Percentiles rank a stretch among this genome's conserved stretches.
Conservation (phyloP, 2,888 invertebrate species). For the Psococerastis gibbosa region DNA sequence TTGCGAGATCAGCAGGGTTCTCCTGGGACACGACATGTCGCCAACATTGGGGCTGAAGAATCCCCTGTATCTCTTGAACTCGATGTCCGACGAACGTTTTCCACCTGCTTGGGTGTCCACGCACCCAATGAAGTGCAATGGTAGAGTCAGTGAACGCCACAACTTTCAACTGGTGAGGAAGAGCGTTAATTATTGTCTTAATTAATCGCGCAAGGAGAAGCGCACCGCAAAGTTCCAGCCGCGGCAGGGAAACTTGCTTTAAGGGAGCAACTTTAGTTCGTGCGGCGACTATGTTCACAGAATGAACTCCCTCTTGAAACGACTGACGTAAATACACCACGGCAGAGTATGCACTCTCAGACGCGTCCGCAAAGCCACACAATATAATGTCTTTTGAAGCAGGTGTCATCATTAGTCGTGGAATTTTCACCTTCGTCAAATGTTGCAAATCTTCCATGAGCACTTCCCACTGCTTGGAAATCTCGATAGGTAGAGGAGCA, state of each 20-base stretch:
- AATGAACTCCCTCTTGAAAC: not conserved
- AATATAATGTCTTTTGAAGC: not conserved
- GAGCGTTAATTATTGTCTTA: slow-evolving; percentile 10
- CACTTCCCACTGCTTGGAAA: not conserved
- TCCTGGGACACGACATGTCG: slow-evolving; percentile 16
- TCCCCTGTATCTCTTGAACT: slow-evolving; percentile 17
- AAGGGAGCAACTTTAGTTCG: slow-evolving; percentile 17
- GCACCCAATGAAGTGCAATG: slow-evolving; percentile 19
- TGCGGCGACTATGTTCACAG: slow-evolving; percentile 14
- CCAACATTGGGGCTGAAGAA: slow-evolving; percentile 16
- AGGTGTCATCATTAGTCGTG: not conserved
- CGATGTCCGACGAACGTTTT: slow-evolving; percentile 19
- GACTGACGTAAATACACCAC: slow-evolving; percentile 6
- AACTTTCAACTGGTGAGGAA: not conserved
- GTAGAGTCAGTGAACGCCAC: slow-evolving; percentile 16
- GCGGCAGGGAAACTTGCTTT: slow-evolving; percentile 14
- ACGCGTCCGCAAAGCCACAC: not conserved
- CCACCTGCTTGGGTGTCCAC: slow-evolving; percentile 15
- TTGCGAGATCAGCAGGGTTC: slow-evolving; percentile 19
- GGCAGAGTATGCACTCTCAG: slow-evolving; percentile 3
- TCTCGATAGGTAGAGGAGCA: slow-evolving; percentile 13
- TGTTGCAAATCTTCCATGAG: not conserved
- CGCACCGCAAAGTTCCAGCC: slow-evolving; percentile 16
- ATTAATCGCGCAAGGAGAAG: slow-evolving; percentile 16
- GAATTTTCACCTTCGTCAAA: not conserved